Base-by-base conservation (phyloP, 2,113 vertebrate species). In the Oriolus oriolus region DNA sequence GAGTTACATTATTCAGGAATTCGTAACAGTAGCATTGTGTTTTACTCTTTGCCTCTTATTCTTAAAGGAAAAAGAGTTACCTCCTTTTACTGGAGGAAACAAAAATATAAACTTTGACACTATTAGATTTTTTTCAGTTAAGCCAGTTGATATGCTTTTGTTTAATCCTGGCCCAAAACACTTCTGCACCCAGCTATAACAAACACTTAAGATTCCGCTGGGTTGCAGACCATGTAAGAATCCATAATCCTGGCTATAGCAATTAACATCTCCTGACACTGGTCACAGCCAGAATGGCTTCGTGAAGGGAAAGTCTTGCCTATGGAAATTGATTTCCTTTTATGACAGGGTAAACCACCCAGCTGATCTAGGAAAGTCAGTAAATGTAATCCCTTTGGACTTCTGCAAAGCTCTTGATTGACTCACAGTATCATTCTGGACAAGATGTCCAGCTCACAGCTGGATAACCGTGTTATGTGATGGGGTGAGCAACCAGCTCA, bases 381-480 rank as follows among this genome's bases (percentile, higher is more conserved):
- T 5, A 75, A 42, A 68, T 8, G 7, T 21, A 53, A 39, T n/a
- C 15, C 17, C 21, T 45, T 45, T 53, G 11, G 39, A 68, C 16
- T 45, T n/a, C 37, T 53, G 61, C 33, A 53, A 82, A 89, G 20
- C 6, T 60, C 61, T 75, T 53, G 39, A 41, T 30, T 9, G 16
- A 53, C 19, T 53, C 20, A 20, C 59, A 18, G 45, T 16, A 24
- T 28, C 33, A 16, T n/a, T 45, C 37, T 21, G 11, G 60, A 53
- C 53, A 53, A 52, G 41, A 30, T 21, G 16, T 21, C 39, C 53
- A 44, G 21, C 18, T 50, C 13, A 44, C 44, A 73, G 27, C 44
- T 52, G 59, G 27, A 53, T 30, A 53, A 66, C 22, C 2, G 0
- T 10, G 11, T 35, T 42, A 18, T 6, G 30, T 0, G 0, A 6